A percentile compares a stretch with the other conserved stretches of the same genome.
Conservation (phyloP, 2,113 vertebrate species). For the Myiopsitta monachus region DNA sequence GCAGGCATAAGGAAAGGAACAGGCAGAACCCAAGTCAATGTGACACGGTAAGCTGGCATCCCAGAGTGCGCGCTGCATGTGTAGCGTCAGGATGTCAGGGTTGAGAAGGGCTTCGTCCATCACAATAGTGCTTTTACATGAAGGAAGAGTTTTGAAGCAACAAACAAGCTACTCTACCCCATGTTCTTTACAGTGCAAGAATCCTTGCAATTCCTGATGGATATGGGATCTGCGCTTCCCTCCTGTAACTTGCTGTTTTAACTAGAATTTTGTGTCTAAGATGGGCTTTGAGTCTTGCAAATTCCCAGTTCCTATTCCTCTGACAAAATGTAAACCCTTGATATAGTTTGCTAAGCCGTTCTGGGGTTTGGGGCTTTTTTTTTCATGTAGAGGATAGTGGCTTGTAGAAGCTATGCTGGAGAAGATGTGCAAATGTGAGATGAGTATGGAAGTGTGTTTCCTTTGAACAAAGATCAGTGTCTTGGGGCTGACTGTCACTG, state of each 20-base stretch:
- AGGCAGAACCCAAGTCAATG: conserved; percentile 50
- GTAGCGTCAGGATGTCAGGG: conserved; percentile 51
- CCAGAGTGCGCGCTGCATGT: neutral
- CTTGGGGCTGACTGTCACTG: neutral
- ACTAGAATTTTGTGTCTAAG: neutral
- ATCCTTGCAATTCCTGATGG: neutral
- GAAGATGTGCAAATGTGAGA: neutral
- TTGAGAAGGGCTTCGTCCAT: conserved; percentile 41
- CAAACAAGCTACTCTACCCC: neutral
- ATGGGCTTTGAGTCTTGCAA: neutral
- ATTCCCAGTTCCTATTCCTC: neutral
- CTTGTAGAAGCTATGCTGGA: neutral
- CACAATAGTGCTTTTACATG: conserved; percentile 32
- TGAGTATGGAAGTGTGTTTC: neutral
- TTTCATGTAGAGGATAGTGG: neutral
- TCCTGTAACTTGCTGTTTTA: neutral
- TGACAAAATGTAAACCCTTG: neutral
- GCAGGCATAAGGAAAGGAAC: conserved; percentile 36
- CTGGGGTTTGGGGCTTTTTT: neutral
- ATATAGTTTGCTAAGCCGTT: neutral
- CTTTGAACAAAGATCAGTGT: neutral
- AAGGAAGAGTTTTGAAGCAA: conserved; percentile 55
- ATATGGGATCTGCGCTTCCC: neutral
- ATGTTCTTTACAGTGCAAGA: neutral
- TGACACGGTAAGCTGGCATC: conserved; percentile 43